Evolutionary conservation across 2,113 vertebrate genomes (phyloP).

Genomic region (Dicaeum eximium): DNA sequence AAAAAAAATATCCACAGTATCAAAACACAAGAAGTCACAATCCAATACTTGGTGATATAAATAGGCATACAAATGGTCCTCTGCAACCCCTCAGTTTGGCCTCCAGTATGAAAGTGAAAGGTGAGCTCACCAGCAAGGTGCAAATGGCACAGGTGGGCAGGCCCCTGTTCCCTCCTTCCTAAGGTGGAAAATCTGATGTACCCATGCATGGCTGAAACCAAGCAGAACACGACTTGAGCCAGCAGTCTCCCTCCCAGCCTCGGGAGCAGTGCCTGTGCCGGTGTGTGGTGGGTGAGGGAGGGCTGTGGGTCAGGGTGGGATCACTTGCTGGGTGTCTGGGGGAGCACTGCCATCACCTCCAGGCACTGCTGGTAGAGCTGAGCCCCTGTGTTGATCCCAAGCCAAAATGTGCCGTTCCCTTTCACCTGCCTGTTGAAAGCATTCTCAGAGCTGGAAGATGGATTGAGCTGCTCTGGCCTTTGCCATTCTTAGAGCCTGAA

Average conservation of each 20-base stretch:
- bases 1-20: conserved; percentile 8
- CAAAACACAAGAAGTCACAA: conserved; percentile 47
- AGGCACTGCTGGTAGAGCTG: background rate
- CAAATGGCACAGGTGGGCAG: background rate
- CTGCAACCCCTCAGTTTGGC: background rate
- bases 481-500: fast-evolving
- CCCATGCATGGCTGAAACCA: background rate
- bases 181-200: background rate
- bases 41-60: background rate
- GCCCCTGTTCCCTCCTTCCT: background rate
- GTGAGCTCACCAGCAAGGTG: background rate
- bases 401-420: background rate
- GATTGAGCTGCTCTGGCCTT: background rate
- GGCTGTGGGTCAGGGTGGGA: background rate
- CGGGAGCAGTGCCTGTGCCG: fast-evolving
- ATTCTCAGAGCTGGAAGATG: background rate
- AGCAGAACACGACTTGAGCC: background rate
- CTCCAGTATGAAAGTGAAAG: background rate
- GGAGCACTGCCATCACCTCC: background rate
- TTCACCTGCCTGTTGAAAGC: background rate
- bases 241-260: fast-evolving
- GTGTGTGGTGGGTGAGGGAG: background rate
- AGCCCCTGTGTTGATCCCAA: background rate
- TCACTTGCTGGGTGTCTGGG: background rate
- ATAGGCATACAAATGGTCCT: background rate